Evolutionary conservation across 2,113 vertebrate species (phyloP).

Genomic region (Deroptyus accipitrinus): DNA sequence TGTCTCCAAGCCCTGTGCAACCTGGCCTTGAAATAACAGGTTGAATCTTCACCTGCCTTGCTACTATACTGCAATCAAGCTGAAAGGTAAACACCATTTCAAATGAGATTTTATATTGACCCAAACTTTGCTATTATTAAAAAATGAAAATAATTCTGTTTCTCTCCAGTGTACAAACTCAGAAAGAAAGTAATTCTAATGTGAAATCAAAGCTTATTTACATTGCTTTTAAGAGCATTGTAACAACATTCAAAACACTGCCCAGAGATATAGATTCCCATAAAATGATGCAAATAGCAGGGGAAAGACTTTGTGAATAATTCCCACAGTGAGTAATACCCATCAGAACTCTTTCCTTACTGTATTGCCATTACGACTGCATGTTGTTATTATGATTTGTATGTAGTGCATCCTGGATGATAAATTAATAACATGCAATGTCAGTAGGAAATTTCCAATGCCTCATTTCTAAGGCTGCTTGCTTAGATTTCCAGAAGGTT

Average conservation of each 20-base stretch:
- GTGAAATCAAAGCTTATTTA: not conserved
- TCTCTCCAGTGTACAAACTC: not conserved
- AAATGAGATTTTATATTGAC: not conserved
- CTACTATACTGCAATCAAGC: not conserved
- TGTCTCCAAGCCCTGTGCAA: accelerated
- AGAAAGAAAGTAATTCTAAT: not conserved
- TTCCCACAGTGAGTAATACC: not conserved
- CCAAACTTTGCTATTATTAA: not conserved
- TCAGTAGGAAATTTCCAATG: not conserved
- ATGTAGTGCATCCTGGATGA: not conserved
- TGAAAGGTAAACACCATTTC: not conserved
- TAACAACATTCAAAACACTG: not conserved
- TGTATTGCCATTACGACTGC: not conserved
- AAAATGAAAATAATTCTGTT: not conserved
- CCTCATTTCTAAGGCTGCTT: not conserved
- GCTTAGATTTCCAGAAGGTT: not conserved
- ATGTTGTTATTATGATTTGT: not conserved
- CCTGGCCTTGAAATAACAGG: not conserved
- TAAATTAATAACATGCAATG: not conserved
- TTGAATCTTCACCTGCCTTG: not conserved
- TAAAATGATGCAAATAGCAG: not conserved
- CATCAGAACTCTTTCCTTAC: not conserved
- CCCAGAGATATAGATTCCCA: not conserved
- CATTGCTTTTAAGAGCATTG: not conserved
- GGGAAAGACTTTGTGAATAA: not conserved